Evolutionary conservation across 1,140 invertebrate genomes (phyloP), one percentile per base, ranked within the genome.

Genomic region (Formica selysi): DNA sequence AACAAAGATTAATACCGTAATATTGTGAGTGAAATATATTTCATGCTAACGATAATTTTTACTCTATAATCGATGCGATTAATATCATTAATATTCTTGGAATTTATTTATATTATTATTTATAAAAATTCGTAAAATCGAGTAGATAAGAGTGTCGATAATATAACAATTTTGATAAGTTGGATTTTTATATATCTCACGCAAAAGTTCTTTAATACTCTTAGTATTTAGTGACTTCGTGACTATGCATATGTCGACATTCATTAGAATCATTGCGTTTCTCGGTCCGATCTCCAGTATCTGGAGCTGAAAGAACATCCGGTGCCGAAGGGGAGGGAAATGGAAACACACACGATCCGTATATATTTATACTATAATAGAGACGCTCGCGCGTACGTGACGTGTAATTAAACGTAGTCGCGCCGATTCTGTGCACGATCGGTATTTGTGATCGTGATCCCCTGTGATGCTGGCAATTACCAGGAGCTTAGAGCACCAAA

Each of bases 381-480:
- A 74, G 79, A 62, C 38, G 41, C 6, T 61, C 38, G 38, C 38
- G 54, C 54, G 67, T 83, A 83, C 79, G 68, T 83, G 79, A 83
- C 79, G 79, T 83, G 38, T 83, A 83, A 83, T 83, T 83, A 83
- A 83, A 59, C 26, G 38, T 41, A 32, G 68, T 61, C 67, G 67
- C 79, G 26, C n/a, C 29, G 79, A 74, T 74, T 73, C 38, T 44
- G 44, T 11, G 64, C 64, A 22, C 64, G 76, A 80, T 80, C 68
- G 36, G 68, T 44, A 74, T 83, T 83, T 74, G 79, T 83, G 79
- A 74, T 61, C n/a, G 79, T 48, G 79, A 73, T 62, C 79, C 79
- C 79, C 68, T 57, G 79, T 73, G 79, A 83, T 74, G 85, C 61
- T 29, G 85, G 64, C 79, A 80, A 70, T 86, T 86, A 80, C 62